These are phyloP conservation scores for Cranoglanis bouderius DNA, from an alignment of 2,113 vertebrate species.

Conservation along the genomic window DNA sequence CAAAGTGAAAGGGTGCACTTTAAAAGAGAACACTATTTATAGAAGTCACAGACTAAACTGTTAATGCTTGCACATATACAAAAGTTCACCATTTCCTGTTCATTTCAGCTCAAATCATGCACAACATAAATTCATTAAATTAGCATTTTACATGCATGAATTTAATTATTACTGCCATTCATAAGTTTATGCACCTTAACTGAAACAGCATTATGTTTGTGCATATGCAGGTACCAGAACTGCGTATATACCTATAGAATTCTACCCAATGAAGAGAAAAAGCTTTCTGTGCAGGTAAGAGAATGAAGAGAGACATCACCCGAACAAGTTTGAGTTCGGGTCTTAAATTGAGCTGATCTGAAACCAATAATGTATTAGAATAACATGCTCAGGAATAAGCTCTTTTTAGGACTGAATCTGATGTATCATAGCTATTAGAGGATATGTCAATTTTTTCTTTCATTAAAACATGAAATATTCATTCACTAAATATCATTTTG, in stretches of 20 bases:
- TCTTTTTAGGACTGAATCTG: neutral
- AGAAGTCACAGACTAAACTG: conserved; percentile 19
- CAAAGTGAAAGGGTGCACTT: neutral
- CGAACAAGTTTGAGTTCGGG: neutral
- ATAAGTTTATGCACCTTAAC: neutral
- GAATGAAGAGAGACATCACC: neutral
- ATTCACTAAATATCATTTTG: neutral
- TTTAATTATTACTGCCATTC: neutral
- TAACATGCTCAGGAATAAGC: neutral
- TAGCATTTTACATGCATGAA: neutral
- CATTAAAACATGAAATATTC: neutral
- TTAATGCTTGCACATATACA: conserved; percentile 3
- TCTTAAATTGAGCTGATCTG: neutral
- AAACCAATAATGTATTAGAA: neutral
- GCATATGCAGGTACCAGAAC: conserved; percentile 82
- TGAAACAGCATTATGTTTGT: conserved; percentile 11
- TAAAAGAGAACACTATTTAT: neutral
- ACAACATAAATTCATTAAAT: neutral
- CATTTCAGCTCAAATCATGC: neutral
- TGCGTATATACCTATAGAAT: conserved; percentile 97
- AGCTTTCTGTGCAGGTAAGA: conserved; percentile 93
- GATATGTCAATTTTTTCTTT: neutral
- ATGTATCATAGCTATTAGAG: neutral
- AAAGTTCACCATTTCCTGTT: conserved; percentile 12
- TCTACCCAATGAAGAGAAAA: conserved; percentile 89